Conservation (phyloP, 2,113 vertebrate species). For the Ptychochromis oligacanthus region DNA sequence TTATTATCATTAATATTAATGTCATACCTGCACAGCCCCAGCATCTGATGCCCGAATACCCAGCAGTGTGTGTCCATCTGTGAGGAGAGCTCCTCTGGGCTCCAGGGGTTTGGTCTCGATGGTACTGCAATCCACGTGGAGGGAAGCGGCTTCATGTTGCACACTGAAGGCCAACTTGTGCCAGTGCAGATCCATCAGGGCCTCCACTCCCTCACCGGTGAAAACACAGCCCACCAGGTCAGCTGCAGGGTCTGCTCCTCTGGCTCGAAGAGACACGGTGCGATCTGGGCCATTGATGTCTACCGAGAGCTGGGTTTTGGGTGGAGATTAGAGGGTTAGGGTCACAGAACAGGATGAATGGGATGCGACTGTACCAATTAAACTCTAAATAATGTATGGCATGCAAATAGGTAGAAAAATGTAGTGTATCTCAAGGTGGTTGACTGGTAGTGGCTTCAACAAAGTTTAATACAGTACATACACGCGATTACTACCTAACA, state of each 20-base stretch:
- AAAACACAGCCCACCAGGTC: slow-evolving; percentile 81
- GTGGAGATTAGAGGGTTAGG: neutral
- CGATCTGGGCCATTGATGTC: slow-evolving; percentile 85
- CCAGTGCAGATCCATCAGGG: slow-evolving; percentile 89
- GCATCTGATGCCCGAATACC: slow-evolving; percentile 84
- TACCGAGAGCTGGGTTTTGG: slow-evolving; percentile 85
- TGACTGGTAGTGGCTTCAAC: neutral
- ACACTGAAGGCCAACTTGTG: slow-evolving; percentile 90
- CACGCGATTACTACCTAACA: slow-evolving; percentile 2
- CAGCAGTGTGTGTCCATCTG: slow-evolving; percentile 85
- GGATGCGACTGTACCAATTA: neutral
- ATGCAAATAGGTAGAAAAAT: neutral
- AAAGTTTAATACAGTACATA: slow-evolving; percentile 22
- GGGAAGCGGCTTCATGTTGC: slow-evolving; percentile 75
- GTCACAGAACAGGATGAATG: neutral
- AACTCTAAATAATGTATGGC: neutral
- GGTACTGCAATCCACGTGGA: slow-evolving; percentile 89
- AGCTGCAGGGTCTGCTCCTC: slow-evolving; percentile 32
- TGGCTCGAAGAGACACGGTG: slow-evolving; percentile 85
- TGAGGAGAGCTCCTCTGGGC: slow-evolving; percentile 60
- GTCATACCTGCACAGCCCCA: slow-evolving; percentile 80
- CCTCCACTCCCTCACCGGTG: slow-evolving; percentile 80
- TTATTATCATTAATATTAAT: neutral
- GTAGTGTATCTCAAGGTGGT: neutral
- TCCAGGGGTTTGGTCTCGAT: slow-evolving; percentile 87